A percentile compares a stretch with the other conserved stretches of the same genome.
These are phyloP conservation scores for Pterocles gutturalis DNA, from an alignment of 2,113 vertebrate species.

Conservation along the genomic window DNA sequence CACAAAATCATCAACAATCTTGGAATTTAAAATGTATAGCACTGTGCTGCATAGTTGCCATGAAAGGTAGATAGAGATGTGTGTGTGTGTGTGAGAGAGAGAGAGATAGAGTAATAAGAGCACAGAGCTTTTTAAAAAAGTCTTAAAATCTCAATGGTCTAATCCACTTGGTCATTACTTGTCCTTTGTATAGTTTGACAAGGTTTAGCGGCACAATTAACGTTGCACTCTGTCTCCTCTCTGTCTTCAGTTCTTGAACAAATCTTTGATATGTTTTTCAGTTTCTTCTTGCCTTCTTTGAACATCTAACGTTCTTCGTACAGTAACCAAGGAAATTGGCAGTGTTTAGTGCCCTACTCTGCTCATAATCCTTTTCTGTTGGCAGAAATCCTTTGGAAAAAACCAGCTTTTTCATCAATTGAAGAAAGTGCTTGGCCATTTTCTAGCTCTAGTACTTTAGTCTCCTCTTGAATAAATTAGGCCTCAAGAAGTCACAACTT, in stretches of 20 bases:
- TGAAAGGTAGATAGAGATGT: background rate
- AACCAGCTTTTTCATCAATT: conserved; percentile 47
- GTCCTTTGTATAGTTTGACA: background rate
- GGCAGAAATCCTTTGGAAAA: conserved; percentile 53
- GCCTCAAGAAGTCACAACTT: conserved; percentile 55
- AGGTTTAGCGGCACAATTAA: conserved; percentile 52
- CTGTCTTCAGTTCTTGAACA: conserved; percentile 40
- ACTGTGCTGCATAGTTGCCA: background rate
- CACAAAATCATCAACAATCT: background rate
- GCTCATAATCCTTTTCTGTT: conserved; percentile 63
- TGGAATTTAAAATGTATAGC: background rate
- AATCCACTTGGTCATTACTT: conserved; percentile 12
- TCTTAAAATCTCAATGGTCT: background rate
- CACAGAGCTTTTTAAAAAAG: background rate
- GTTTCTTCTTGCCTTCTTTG: conserved; percentile 48
- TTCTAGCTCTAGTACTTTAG: conserved; percentile 48
- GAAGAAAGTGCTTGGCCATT: conserved; percentile 46
- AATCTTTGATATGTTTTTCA: conserved; percentile 50
- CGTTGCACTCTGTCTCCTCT: background rate
- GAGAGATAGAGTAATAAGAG: background rate
- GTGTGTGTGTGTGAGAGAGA: no score
- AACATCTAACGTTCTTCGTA: conserved; percentile 64
- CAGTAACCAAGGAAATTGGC: conserved; percentile 75
- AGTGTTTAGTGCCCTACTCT: conserved; percentile 53
- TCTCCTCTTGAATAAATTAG: conserved; percentile 67